Percentiles rank a stretch among this genome's conserved stretches.
These are phyloP conservation scores for Sinotaia quadrata DNA, from an alignment of 2,888 invertebrate species.

Conservation along the genomic window DNA sequence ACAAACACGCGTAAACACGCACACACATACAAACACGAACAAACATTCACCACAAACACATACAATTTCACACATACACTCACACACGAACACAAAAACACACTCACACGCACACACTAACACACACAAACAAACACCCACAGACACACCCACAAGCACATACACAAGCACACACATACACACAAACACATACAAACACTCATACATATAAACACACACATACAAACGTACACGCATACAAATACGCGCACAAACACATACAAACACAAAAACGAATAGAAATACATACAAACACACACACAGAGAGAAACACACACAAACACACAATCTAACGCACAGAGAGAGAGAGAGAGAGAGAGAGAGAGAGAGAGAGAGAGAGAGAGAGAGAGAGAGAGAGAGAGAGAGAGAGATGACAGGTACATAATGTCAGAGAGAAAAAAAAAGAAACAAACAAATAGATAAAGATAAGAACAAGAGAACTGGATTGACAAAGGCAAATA, in stretches of 20 bases:
- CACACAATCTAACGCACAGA: no score
- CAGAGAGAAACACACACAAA: not conserved
- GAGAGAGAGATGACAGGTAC: not conserved
- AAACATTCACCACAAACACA: not conserved
- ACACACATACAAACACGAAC: not conserved
- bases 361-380: conserved; percentile 1
- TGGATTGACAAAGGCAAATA: no score
- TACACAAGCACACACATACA: no score
- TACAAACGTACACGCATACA: not conserved
- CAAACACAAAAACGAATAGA: not conserved
- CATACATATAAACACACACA: no score
- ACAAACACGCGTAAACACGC: not conserved
- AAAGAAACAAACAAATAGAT: not conserved
- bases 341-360: not conserved
- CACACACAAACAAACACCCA: not conserved
- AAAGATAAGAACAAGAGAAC: no score
- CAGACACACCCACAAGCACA: not conserved
- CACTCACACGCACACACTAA: not conserved
- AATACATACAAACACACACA: no score
- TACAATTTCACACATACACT: not conserved
- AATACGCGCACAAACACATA: not conserved
- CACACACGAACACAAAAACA: not conserved
- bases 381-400: not conserved
- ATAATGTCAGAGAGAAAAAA: no score
- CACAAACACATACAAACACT: no score